Evolutionary conservation across 2,888 invertebrate species (phyloP), one percentile per base, ranked within the genome.

Genomic region (Keiferia lycopersicella): DNA sequence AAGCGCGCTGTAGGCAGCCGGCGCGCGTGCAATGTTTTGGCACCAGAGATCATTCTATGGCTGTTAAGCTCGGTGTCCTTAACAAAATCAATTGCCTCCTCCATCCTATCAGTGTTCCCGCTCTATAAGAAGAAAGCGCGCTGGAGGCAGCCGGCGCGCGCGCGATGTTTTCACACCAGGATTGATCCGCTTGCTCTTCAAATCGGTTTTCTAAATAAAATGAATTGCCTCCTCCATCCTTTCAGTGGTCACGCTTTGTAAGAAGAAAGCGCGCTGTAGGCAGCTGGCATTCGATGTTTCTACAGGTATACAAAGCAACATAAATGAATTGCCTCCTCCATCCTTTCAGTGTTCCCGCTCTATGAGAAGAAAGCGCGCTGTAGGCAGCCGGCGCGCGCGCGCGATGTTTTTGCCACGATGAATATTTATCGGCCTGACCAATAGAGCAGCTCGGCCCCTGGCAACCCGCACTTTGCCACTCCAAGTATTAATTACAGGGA

Each of bases 381-480:
- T 65, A 64, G 64, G 64, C 64, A 50, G 64, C 51, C 30, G 53
- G 50, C 61, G 67, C 45, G 64, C 63, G 64, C 65, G 67, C 56
- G 65, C 65, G 63, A 41, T 51, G 62, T 62, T 61, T 61, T 61
- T 53, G 53, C 62, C 51, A 18, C 84, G 86, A 89, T 91, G 89
- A 91, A 90, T 91, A 91, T 91, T 91, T 88, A 91, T 89, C 84
- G 86, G 77, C 75, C 85, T 89, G 90, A 91, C 83, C 81, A 77
- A 41, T 53, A 62, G 20, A 50, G 51, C 18, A 75, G 45, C 61
- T 8, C 51, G 14, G 50, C 75, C 74, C 73, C 75, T 73, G 76
- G 75, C 82, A 80, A 77, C 82, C 84, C 86, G 89, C 90, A 90
- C 48, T 48, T 61, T 56, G 56, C 56, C 56, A 56, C 30, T 56